Conservation (phyloP, 2,797 vertebrate species). For the Phyllotis vaccarum region DNA sequence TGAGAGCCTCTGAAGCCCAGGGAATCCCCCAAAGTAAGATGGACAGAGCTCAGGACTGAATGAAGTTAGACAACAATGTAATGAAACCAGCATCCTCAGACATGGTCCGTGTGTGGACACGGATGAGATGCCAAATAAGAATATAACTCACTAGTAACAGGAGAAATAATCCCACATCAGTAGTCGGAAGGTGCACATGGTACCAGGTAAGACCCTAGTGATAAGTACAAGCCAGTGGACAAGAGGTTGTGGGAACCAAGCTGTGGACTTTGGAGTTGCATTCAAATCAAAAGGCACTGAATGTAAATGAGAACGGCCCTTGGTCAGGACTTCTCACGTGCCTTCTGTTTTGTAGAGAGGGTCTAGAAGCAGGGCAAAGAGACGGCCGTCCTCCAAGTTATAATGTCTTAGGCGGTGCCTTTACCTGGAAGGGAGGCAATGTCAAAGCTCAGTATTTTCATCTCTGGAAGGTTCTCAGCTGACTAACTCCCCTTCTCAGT, state of each 20-base stretch:
- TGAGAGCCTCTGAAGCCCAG: not conserved
- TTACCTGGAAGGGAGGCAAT: fast-evolving
- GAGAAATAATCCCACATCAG: not conserved
- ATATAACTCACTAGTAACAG: not conserved
- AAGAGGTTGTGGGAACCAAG: too few species aligned
- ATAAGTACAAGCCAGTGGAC: not conserved
- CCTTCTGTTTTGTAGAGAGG: not conserved
- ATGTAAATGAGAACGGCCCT: not conserved
- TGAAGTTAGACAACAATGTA: not conserved
- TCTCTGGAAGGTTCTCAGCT: fast-evolving
- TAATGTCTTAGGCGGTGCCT: fast-evolving
- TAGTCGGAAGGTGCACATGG: fast-evolving
- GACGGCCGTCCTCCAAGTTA: fast-evolving
- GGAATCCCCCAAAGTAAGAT: not conserved
- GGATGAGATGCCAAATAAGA: not conserved
- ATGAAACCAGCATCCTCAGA: not conserved
- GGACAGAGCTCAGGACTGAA: not conserved
- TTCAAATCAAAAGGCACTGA: not conserved
- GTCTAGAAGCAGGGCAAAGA: not conserved
- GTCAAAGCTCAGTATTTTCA: not conserved
- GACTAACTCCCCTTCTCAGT: not conserved
- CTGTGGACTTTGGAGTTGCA: not conserved
- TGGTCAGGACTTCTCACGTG: not conserved
- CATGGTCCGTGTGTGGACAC: fast-evolving
- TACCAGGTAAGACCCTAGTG: not conserved